Evolutionary conservation across 1,140 invertebrate species (phyloP), one percentile per base, ranked within the genome.

Genomic region (Nautilus pompilius): DNA sequence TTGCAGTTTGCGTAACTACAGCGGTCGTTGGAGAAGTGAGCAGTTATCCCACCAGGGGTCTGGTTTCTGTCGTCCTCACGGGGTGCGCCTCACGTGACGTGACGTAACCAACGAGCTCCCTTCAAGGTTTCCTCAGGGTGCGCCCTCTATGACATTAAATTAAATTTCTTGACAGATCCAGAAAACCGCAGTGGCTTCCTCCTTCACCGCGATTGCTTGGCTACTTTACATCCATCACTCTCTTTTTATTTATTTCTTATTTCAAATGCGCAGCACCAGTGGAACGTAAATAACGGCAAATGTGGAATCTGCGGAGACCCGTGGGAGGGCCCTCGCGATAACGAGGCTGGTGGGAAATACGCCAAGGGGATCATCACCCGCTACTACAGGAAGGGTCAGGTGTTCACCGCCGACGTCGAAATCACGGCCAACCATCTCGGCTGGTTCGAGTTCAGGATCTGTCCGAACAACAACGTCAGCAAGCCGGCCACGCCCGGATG

Each of bases 391-490:
- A 53, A 58, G 53, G 80, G 77, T 24, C 59, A 71, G 17, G 51
- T 64, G 2, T 69, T 79, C 24, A 46, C 56, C 15, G 67, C 75
- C 4, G 46, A 32, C 22, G 67, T 75, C 5, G 67, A 77, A 58
- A 46, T 79, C 26, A 76, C 74, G 3, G 75, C 71, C 48, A 69
- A 68, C 48, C 74, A 76, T 57, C 66, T 68, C 67, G 93, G 94
- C 10, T 93, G 89, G 80, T 96, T 95, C 73, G 91, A 95, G 76
- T 95, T 96, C 81, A 85, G 90, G 60, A 72, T 93, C 0, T 96
- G 93, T 75, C 87, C 92, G 0, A 85, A 87, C 76, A 86, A 84
- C 34, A 78, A 82, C 78, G 53, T 48, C 49, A 60, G 36, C 2
- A 64, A 63, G 33, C 5, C 51, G 2, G 66, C 67, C 5, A 72